Base-by-base conservation (phyloP, 2,888 invertebrate species). In the Harpagoxenus sublaevis region DNA sequence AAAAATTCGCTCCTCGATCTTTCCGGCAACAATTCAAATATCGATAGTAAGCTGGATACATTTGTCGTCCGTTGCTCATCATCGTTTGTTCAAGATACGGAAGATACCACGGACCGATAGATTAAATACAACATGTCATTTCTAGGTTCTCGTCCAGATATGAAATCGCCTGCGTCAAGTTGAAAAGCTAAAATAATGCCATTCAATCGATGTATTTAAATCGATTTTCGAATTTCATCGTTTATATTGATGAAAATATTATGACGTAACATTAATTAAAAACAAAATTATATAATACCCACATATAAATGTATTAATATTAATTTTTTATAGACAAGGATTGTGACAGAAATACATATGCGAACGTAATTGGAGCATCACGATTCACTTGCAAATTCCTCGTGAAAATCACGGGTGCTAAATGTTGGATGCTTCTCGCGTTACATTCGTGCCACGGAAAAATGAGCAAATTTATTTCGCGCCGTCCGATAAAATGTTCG, bases 401-500 rank as follows among this genome's bases (percentile, higher is more conserved):
- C 2, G 28, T 28, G 8, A 15, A 78, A 53, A 28, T 53, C 12
- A 12, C 42, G 18, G 5, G 15, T 39, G 51, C 10, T 12, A 66
- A 66, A 31, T 10, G 18, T 53, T 5, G 15, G 1, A 55, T 1
- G 8, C 0, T 18, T 5, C 18, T 66, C 42, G 39, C 6, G 6
- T 28, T 18, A 53, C 15, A 53, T 45, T 65, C 12, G n/a, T 8
- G 39, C 12, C 12, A 55, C 15, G 42, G 48, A 18, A 78, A 66
- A 63, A 15, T n/a, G 23, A 31, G 48, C 23, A 45, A 78, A 55
- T 78, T 42, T 45, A 42, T 66, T 77, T 66, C 66, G n/a, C 31
- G 53, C 53, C 8, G 31, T 31, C 48, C 66, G 9, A 78, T 78
- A 73, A 83, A 83, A 70, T 23, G 77, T 84, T 62, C 57, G 74